Percentiles rank a stretch among this genome's conserved stretches.
These are phyloP conservation scores for Chelonia mydas DNA, from an alignment of 2,797 vertebrate species.

Conservation along the genomic window DNA sequence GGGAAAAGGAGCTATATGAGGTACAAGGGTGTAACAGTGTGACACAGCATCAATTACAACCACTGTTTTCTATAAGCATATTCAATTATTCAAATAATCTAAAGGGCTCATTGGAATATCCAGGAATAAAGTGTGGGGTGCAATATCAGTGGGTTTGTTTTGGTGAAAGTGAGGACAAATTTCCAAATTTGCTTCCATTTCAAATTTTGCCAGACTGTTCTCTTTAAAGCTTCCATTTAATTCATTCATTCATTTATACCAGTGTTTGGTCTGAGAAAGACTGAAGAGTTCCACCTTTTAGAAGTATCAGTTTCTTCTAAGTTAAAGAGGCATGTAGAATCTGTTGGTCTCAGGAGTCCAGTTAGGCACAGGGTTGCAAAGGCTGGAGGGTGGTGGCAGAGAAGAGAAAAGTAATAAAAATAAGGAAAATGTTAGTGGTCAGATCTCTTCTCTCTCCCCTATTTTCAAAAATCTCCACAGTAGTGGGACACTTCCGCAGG, in stretches of 20 bases:
- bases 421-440: not conserved
- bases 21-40: rapidly evolving
- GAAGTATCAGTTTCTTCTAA: not conserved
- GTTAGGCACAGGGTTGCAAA: not conserved
- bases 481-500: not conserved
- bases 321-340: not conserved
- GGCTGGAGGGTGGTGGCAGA: not conserved
- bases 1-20: not conserved
- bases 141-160: not conserved
- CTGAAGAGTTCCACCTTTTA: not conserved
- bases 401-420: not conserved
- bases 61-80: not conserved
- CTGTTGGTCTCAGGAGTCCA: not conserved
- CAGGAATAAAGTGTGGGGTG: not conserved
- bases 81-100: not conserved
- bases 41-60: not conserved
- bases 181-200: not conserved
- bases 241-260: not conserved
- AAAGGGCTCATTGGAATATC: not conserved
- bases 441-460: not conserved
- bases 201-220: not conserved
- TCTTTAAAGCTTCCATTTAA: not conserved
- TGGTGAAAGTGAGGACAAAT: not conserved
- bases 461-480: not conserved
- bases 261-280: not conserved